Percentiles rank a stretch among this genome's conserved stretches.
Conservation (phyloP, 2,797 vertebrate species). For the Buphagus erythrorhynchus region DNA sequence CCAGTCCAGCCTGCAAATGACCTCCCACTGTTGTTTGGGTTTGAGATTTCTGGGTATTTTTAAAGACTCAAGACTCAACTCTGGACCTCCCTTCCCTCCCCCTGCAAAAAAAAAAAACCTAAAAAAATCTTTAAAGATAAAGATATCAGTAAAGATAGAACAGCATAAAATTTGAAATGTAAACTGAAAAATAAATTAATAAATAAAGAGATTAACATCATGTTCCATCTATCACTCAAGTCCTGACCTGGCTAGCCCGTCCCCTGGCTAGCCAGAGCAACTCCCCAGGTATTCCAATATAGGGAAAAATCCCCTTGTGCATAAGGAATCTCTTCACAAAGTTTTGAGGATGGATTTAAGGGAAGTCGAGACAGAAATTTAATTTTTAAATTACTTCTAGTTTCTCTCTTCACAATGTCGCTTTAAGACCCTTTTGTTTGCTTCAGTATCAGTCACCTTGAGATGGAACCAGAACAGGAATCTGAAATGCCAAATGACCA, state of each 20-base stretch:
- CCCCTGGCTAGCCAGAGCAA: background rate
- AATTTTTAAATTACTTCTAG: background rate
- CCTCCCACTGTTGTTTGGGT: no score
- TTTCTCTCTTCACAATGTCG: background rate
- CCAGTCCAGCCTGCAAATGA: background rate
- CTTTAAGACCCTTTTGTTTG: background rate
- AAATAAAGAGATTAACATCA: background rate
- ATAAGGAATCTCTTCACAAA: background rate
- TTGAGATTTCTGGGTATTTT: background rate
- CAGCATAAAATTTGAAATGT: background rate
- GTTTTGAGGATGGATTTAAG: background rate
- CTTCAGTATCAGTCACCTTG: background rate
- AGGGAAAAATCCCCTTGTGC: background rate
- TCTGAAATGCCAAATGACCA: background rate
- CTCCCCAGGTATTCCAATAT: background rate
- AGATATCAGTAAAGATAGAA: background rate
- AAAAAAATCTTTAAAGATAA: background rate
- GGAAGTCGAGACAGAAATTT: background rate
- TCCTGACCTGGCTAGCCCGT: background rate
- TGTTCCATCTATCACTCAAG: accelerated
- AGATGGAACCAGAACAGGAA: conserved; percentile 24
- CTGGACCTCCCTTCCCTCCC: accelerated
- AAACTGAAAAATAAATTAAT: background rate
- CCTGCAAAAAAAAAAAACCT: no score
- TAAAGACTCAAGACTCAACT: background rate